Conservation (phyloP, 2,797 vertebrate genomes). For the Etheostoma nigrum region DNA sequence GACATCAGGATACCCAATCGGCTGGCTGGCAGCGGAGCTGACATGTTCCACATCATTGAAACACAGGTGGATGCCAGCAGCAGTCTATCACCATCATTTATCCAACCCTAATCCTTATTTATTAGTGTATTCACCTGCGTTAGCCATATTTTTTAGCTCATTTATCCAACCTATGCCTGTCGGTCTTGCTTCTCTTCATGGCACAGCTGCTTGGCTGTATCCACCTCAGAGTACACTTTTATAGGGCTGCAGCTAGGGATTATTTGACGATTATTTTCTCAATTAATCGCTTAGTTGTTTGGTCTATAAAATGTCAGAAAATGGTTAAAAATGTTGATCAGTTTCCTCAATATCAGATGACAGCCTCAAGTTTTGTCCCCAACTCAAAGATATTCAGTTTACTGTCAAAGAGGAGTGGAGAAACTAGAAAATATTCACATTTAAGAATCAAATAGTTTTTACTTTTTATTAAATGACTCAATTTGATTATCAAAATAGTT, state of each 20-base stretch:
- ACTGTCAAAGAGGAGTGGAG: no score
- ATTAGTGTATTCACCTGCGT: slow-evolving; percentile 64
- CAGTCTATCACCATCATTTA: slow-evolving; percentile 47
- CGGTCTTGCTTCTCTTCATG: slow-evolving; percentile 27
- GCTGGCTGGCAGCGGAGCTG: slow-evolving; percentile 89
- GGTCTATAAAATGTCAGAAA: no score
- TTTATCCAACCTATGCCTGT: slow-evolving; percentile 33
- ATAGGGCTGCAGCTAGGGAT: neutral
- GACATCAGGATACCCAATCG: slow-evolving; percentile 94
- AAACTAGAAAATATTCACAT: no score
- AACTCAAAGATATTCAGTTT: no score
- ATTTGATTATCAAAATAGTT: no score
- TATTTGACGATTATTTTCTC: no score
- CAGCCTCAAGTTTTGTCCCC: no score
- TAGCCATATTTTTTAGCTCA: slow-evolving; percentile 35
- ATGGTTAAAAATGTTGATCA: no score
- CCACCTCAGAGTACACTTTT: slow-evolving; percentile 33
- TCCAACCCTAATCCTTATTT: slow-evolving; percentile 51
- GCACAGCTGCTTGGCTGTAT: slow-evolving; percentile 20
- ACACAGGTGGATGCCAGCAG: slow-evolving; percentile 88
- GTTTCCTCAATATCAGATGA: no score
- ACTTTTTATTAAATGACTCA: no score
- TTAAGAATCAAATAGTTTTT: no score
- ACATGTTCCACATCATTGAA: slow-evolving; percentile 94
- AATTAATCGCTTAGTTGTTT: no score